Percentiles rank a stretch among this genome's conserved stretches.
These are phyloP conservation scores for Meiosimyza decipiens DNA, from an alignment of 2,888 invertebrate genomes.

Conservation along the genomic window DNA sequence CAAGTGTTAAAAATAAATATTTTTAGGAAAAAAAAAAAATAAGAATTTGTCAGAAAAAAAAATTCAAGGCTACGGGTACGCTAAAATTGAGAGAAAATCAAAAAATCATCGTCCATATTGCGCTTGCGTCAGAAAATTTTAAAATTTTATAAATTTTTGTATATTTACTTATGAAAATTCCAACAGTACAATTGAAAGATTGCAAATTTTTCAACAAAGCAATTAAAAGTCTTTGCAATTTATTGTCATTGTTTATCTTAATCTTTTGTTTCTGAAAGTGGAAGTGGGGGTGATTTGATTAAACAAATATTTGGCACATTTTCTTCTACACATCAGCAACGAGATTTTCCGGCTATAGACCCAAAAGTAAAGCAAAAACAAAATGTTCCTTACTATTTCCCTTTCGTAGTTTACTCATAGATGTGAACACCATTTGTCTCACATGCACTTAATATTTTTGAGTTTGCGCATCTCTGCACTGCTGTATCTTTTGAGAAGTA, in stretches of 20 bases:
- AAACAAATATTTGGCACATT: slow-evolving; percentile 20
- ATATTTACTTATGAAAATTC: not conserved
- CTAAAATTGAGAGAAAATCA: not conserved
- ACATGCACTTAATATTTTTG: slow-evolving; percentile 29
- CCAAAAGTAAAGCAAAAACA: slow-evolving; percentile 3
- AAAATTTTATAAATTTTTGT: not conserved
- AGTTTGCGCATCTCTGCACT: slow-evolving; percentile 42
- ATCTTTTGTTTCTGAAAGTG: not conserved
- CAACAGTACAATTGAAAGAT: not conserved
- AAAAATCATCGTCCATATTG: not conserved
- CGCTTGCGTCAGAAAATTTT: not conserved
- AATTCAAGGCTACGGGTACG: slow-evolving; percentile 48
- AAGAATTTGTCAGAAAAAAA: slow-evolving; percentile 16
- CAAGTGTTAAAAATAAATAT: slow-evolving; percentile 53
- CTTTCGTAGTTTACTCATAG: not conserved
- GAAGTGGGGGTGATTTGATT: not conserved
- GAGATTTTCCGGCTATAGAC: slow-evolving; percentile 27
- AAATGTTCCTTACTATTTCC: not conserved
- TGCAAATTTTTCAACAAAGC: not conserved
- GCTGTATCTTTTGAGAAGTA: not conserved
- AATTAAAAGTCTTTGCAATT: not conserved
- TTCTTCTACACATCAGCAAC: not conserved
- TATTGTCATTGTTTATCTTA: slow-evolving; percentile 5
- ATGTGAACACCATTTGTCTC: slow-evolving; percentile 18
- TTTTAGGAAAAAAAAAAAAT: not conserved